Evolutionary conservation across 2,113 vertebrate genomes (phyloP), one percentile per base, ranked within the genome.

Genomic region (Heteronetta atricapilla): DNA sequence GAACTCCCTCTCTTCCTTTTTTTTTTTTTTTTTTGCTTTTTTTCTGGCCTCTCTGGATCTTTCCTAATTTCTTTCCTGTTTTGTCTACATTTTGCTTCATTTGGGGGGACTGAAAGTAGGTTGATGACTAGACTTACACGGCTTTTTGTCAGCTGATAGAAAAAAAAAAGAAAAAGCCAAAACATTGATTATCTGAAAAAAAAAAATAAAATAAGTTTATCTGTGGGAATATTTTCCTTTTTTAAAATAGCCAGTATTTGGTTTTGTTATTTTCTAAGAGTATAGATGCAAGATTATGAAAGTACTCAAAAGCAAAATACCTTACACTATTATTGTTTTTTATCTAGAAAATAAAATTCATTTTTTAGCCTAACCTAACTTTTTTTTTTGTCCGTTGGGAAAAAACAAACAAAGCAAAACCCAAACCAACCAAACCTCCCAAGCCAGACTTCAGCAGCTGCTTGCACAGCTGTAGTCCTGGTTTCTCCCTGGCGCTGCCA

Each of bases 81-180:
- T 84, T 92, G 33, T 88, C 28, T 90, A 90, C 58, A 88, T 89
- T 90, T 78, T 84, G 12, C 48, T 84, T 89, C 75, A 74, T 92
- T 92, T 82, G 53, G 64, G 88, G 56, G 86, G 64, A 83, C 56
- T 63, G 69, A 81, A 60, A 50, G 29, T 29, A 93, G 89, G 67
- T 93, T 89, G 93, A 86, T 94, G 69, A 92, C 91, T 89, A 95
- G 91, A 91, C 83, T 95, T 95, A 69, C 64, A 86, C 0, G 4
- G 55, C 74, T 88, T 92, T 96, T 93, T 90, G 68, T 94, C 95
- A 96, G 88, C 64, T 92, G 82, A 95, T 96, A 96, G 40, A 64
- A 64, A 38, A 29, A 40, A 74, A 85, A 63, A 88, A 86, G 93
- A 91, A 85, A 80, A 90, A 93, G 40, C 62, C 6, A 74, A 95